Percentiles rank a stretch among this genome's conserved stretches.
phyloP scores from a whole-genome alignment of 2,797 vertebrate species.

The Muscicapa comitata region DNA sequence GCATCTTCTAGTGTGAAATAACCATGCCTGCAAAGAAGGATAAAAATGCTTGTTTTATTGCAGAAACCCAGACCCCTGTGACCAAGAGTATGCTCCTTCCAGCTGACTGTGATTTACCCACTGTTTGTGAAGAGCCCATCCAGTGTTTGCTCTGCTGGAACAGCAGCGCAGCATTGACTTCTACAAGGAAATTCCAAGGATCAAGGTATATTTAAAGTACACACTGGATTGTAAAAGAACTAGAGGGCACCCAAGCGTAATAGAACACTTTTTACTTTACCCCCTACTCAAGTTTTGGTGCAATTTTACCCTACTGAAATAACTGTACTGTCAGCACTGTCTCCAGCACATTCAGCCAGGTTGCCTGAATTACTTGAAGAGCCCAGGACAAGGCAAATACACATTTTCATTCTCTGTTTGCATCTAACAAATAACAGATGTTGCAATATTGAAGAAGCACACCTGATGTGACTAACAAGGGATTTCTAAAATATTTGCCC shows the following conservation, averaged over 20 bases:
- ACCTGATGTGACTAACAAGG: constrained; percentile 40
- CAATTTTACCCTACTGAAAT: not conserved
- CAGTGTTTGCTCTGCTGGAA: not conserved
- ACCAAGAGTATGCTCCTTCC: not conserved
- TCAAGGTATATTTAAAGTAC: not conserved
- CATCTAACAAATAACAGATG: constrained; percentile 54
- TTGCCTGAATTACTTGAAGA: not conserved
- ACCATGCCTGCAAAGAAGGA: not conserved
- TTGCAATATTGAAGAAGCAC: not conserved
- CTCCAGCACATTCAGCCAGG: not conserved
- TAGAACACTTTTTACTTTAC: not conserved
- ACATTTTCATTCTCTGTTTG: constrained; percentile 5
- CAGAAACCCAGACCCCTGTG: not conserved
- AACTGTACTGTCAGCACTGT: not conserved
- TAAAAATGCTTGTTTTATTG: not conserved
- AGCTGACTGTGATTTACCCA: not conserved
- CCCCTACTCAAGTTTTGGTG: not conserved
- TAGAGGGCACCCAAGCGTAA: not conserved
- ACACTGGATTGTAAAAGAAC: not conserved
- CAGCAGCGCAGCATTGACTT: not conserved
- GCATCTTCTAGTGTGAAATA: not conserved
- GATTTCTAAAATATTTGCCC: constrained; percentile 44
- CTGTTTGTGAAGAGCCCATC: not conserved
- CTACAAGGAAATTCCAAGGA: not conserved
- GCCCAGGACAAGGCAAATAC: constrained; percentile 19